Evolutionary conservation across 2,113 vertebrate species (phyloP), one percentile per base, ranked within the genome.

Genomic region (Corvus cornix): DNA sequence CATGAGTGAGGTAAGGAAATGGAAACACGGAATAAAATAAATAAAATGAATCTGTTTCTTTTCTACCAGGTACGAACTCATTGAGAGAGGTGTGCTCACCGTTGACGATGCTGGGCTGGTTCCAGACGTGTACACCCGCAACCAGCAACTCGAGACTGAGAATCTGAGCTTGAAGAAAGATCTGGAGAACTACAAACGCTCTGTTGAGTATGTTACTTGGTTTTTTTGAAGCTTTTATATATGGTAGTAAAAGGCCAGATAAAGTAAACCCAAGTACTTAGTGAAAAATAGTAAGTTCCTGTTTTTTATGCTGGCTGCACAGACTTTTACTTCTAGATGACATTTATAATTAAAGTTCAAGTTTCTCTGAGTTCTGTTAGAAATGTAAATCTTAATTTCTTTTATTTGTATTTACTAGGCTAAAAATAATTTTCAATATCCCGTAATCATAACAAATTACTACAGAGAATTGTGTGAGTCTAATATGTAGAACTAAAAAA

Each of bases 71-170:
- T 98, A 98, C 22, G 99, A 99, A 68, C 94, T 98, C 85, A 68
- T 94, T 37, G 94, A 99, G 72, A 98, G 97, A 82, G 98, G 98
- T n/a, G 20, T 87, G 30, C n/a, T 98, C 30, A 87, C 96, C n/a
- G 27, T 90, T 16, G 83, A 87, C 26, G 85, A 83, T 31, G 16
- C 55, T 21, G 98, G 73, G 13, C 92, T 96, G 51, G 98, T 99
- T 41, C 98, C 98, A 56, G 83, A 98, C 13, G 98, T 98, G n/a
- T 98, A 99, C 77, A 95, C 46, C 2, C 97, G 93, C 67, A 99
- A 98, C 95, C 97, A 98, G 96, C 88, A 98, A 9, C 97, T 99
- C 39, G 97, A 98, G 16, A 94, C 55, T 39, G 98, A 99, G 90
- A 97, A 99, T 53, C 98, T 93, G 92, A 95, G 20, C 56, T 93